Conservation (phyloP, 2,797 vertebrate species). For the Delichon dasypus region DNA sequence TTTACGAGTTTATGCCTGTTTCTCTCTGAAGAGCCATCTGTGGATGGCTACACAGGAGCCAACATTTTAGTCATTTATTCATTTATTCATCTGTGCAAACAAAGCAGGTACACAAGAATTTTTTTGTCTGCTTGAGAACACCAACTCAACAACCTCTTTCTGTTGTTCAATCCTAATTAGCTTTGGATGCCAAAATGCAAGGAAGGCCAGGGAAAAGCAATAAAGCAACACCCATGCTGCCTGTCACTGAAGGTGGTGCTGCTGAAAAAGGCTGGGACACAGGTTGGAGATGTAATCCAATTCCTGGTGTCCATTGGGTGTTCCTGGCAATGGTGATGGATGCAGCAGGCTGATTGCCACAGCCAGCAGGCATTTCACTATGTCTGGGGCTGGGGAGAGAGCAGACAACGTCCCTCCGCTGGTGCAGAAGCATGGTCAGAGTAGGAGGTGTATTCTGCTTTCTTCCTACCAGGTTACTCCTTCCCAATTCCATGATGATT, state of each 20-base stretch:
- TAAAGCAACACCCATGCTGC: neutral
- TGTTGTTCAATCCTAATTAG: neutral
- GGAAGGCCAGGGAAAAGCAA: neutral
- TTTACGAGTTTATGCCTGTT: neutral
- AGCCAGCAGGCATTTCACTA: neutral
- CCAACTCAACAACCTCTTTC: neutral
- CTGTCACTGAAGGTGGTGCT: neutral
- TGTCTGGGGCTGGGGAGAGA: neutral
- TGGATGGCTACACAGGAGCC: neutral
- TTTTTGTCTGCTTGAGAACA: neutral
- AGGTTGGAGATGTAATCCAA: neutral
- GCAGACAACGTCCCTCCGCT: neutral
- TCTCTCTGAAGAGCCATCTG: neutral
- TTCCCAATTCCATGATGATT: neutral
- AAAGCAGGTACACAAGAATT: neutral
- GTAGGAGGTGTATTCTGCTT: neutral
- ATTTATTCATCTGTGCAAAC: neutral
- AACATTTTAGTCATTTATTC: neutral
- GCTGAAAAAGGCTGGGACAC: neutral
- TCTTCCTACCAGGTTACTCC: neutral
- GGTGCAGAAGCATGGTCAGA: neutral
- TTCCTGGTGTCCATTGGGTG: neutral
- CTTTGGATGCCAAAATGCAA: neutral
- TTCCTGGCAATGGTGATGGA: neutral
- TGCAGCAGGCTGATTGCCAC: neutral